Conservation (phyloP, 2,797 vertebrate species). For the Cyprinodon diabolis region DNA sequence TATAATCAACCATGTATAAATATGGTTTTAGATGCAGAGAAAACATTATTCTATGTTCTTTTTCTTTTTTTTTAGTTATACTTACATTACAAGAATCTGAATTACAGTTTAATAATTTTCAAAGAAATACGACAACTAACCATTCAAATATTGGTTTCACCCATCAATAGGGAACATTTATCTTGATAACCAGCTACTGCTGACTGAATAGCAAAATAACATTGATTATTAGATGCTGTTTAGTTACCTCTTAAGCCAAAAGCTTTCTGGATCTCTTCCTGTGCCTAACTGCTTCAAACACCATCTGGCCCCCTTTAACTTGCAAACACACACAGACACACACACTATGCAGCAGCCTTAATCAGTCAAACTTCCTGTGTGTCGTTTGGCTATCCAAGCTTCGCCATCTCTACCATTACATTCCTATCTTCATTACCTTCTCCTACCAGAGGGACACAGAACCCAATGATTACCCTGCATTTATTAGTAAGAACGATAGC, state of each 20-base stretch:
- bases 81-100: background rate
- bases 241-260: constrained; percentile 48
- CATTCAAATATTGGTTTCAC: background rate
- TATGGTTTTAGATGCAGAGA: background rate
- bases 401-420: constrained; percentile 59
- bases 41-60: background rate
- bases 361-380: constrained; percentile 68
- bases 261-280: constrained; percentile 49
- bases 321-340: constrained; percentile 15
- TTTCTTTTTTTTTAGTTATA: background rate
- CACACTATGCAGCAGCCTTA: constrained; percentile 50
- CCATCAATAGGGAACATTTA: background rate
- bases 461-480: constrained; percentile 39
- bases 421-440: constrained; percentile 58
- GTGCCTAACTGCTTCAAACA: constrained; percentile 56
- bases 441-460: constrained; percentile 54
- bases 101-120: background rate
- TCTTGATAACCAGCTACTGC: background rate
- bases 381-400: constrained; percentile 50
- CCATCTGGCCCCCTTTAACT: constrained; percentile 47
- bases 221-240: constrained; percentile 46
- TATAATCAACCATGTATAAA: background rate
- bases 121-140: constrained; percentile 19
- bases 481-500: constrained; percentile 42
- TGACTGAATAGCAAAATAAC: constrained; percentile 25